A percentile compares a stretch with the other conserved stretches of the same genome.
These are phyloP conservation scores for Theocolax elegans DNA, from an alignment of 1,140 invertebrate genomes.

Conservation along the genomic window DNA sequence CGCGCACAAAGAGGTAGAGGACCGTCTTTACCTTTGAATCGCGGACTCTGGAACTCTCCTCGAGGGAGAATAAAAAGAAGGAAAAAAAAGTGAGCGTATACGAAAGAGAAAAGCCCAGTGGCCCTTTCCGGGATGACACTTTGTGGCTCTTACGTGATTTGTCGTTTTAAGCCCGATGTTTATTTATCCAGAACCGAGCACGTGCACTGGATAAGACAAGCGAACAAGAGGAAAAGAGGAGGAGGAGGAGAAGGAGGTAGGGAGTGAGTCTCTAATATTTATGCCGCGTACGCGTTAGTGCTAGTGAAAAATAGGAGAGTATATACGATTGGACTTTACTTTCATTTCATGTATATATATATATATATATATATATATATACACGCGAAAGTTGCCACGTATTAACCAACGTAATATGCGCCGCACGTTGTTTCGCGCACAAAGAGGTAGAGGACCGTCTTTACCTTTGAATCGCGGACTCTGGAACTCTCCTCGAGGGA, in stretches of 20 bases:
- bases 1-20: neutral
- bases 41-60: neutral
- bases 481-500: neutral
- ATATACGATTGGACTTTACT: too few relatives aligned
- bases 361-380: too few relatives aligned
- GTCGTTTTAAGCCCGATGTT: conserved; percentile 12
- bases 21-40: neutral
- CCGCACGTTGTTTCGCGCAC: too few relatives aligned
- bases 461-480: neutral
- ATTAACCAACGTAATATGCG: too few relatives aligned
- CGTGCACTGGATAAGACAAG: conserved; percentile 4
- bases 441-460: too few relatives aligned
- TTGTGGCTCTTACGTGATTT: conserved; percentile 11
- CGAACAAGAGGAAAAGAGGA: conserved; percentile 13
- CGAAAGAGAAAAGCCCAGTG: neutral
- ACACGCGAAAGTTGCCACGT: too few relatives aligned
- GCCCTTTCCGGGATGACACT: neutral
- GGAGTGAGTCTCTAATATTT: neutral
- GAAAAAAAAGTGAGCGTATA: neutral
- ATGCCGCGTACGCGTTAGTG: neutral
- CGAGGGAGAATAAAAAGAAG: neutral
- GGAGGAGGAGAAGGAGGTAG: neutral
- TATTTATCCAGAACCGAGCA: conserved; percentile 1
- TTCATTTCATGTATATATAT: too few relatives aligned
- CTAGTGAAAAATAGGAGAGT: conserved; percentile 13